Percentiles rank a stretch among this genome's conserved stretches.
These are phyloP conservation scores for Drosophila planitibia DNA, from an alignment of 2,888 invertebrate species.

Conservation along the genomic window DNA sequence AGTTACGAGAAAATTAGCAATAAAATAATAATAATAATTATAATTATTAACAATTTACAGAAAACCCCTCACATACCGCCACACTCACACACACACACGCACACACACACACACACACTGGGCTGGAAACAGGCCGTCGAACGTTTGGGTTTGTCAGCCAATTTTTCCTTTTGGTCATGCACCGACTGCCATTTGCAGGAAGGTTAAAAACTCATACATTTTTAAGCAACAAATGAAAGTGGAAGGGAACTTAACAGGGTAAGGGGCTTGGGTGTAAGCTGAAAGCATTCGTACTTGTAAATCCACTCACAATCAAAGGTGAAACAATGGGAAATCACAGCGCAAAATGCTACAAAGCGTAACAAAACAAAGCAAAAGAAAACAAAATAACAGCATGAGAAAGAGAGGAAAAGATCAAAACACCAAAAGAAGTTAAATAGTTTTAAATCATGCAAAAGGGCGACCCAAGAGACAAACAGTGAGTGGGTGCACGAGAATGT, in stretches of 20 bases:
- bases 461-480: slow-evolving; percentile 41
- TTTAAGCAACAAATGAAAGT: slow-evolving; percentile 44
- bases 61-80: slow-evolving; percentile 13
- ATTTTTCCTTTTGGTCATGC: slow-evolving; percentile 15
- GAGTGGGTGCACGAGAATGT: slow-evolving; percentile 8
- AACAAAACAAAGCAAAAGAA: slow-evolving; percentile 36
- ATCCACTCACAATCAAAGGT: slow-evolving; percentile 66
- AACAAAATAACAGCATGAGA: slow-evolving; percentile 4
- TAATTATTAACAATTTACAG: slow-evolving; percentile 72
- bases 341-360: slow-evolving; percentile 53
- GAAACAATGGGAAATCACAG: slow-evolving; percentile 62
- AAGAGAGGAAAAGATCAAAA: slow-evolving; percentile 1
- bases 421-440: slow-evolving; percentile 68
- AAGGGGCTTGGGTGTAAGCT: background rate
- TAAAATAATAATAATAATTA: too few relatives aligned
- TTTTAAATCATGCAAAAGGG: slow-evolving; percentile 72
- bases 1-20: background rate
- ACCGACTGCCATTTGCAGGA: slow-evolving; percentile 47
- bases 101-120: background rate
- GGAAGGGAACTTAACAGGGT: background rate
- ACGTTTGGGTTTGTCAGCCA: slow-evolving; percentile 34
- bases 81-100: slow-evolving; percentile 1
- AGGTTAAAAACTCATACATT: slow-evolving; percentile 71
- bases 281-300: slow-evolving; percentile 37
- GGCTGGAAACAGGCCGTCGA: slow-evolving; percentile 12